phyloP scores from a whole-genome alignment of 2,797 vertebrate species.

The Sitta carolinensis region DNA sequence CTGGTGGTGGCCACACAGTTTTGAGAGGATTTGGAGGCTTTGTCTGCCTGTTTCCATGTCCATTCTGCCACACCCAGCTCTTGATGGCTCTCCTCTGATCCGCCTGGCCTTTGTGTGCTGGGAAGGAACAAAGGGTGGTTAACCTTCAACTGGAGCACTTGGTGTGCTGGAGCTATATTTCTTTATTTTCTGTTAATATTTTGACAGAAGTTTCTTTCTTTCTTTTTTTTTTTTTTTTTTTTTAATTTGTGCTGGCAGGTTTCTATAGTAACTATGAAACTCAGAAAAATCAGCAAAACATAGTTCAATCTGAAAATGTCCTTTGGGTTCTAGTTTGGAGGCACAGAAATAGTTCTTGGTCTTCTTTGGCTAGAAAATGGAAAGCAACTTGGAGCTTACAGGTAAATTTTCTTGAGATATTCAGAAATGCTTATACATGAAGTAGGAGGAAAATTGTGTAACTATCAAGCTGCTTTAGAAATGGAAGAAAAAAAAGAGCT shows the following conservation, averaged over 20 bases:
- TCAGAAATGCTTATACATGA: background rate
- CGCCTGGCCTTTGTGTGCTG: background rate
- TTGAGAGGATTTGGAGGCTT: background rate
- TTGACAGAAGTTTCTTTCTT: background rate
- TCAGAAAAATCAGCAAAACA: background rate
- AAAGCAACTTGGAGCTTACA: background rate
- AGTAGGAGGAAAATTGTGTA: background rate
- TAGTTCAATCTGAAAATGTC: background rate
- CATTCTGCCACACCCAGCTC: background rate
- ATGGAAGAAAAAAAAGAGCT: background rate
- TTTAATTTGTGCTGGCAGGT: background rate
- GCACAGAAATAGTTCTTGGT: background rate
- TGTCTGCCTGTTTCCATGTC: background rate
- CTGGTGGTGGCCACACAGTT: background rate
- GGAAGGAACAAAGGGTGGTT: background rate
- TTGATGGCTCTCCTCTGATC: background rate
- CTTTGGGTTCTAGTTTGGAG: background rate
- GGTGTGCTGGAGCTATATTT: background rate
- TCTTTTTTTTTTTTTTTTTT: background rate
- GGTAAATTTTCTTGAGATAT: background rate
- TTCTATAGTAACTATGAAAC: constrained; percentile 20
- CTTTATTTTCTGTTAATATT: constrained; percentile 18
- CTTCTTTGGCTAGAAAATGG: background rate
- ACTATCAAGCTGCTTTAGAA: background rate
- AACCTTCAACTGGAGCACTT: background rate